Evolutionary conservation across 2,888 invertebrate genomes (phyloP).

Genomic region (Pristionchus entomophagus): DNA sequence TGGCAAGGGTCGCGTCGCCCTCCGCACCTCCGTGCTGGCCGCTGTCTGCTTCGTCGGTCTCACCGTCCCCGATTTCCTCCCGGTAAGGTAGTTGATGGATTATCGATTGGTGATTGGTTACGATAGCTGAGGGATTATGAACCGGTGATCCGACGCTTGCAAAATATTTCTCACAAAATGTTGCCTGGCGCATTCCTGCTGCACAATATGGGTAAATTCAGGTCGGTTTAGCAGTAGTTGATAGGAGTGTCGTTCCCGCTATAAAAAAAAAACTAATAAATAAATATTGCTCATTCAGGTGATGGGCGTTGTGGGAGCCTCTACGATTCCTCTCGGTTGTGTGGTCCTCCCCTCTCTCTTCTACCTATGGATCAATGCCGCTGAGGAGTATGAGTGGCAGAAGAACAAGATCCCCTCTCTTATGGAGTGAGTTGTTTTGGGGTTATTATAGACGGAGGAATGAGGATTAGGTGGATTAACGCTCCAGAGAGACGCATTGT

Average conservation of each 20-base stretch:
- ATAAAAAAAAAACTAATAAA: not conserved
- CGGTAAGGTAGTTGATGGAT: constrained; percentile 55
- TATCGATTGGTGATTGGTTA: constrained; percentile 2
- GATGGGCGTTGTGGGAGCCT: constrained; percentile 57
- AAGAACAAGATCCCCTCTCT: constrained; percentile 62
- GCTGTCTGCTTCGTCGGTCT: constrained; percentile 68
- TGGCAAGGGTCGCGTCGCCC: constrained; percentile 65
- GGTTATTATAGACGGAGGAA: not conserved
- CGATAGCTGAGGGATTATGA: constrained; percentile 48
- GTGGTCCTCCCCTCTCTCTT: constrained; percentile 68
- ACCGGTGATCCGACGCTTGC: too few species aligned
- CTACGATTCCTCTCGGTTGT: constrained; percentile 69
- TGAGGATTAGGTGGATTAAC: too few species aligned
- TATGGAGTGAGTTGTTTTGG: constrained; percentile 53
- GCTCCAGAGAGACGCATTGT: too few species aligned
- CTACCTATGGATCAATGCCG: constrained; percentile 64
- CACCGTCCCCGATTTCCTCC: constrained; percentile 71
- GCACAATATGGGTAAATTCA: too few species aligned
- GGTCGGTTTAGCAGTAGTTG: too few species aligned
- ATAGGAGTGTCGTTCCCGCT: too few species aligned
- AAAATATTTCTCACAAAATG: too few species aligned
- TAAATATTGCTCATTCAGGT: constrained; percentile 4
- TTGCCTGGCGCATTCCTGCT: too few species aligned
- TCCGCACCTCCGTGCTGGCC: constrained; percentile 65
- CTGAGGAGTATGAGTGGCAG: constrained; percentile 66